Percentiles rank a stretch among this genome's conserved stretches.
Conservation (phyloP, 2,113 vertebrate genomes). For the Theristicus caerulescens region DNA sequence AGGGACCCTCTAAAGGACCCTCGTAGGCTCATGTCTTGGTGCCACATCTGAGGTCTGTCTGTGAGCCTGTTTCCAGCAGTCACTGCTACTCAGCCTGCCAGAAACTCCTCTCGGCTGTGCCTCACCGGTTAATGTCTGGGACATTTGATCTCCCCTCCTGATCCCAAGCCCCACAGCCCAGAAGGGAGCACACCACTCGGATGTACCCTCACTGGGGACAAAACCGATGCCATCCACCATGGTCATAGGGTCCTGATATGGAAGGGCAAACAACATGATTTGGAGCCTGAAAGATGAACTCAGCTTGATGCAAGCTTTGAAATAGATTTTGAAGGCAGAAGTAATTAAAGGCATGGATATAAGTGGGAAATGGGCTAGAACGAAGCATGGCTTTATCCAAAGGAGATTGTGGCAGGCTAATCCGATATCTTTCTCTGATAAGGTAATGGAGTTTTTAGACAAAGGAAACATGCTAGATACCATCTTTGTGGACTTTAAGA, state of each 20-base stretch:
- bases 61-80: not conserved
- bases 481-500: not conserved
- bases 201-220: not conserved
- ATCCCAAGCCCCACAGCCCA: not conserved
- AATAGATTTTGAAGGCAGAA: not conserved
- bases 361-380: not conserved
- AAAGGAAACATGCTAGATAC: constrained; percentile 5
- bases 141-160: not conserved
- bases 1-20: not conserved
- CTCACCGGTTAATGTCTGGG: not conserved
- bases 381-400: not conserved
- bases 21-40: rapidly evolving
- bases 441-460: constrained; percentile 40
- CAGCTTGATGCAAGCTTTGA: not conserved
- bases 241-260: rapidly evolving
- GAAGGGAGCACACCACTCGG: rapidly evolving
- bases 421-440: constrained; percentile 32
- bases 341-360: not conserved
- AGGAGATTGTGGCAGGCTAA: constrained; percentile 10
- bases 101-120: not conserved
- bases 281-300: not conserved
- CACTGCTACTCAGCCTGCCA: not conserved
- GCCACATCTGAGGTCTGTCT: not conserved
- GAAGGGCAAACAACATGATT: not conserved
- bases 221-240: not conserved